Conservation (phyloP, 2,888 invertebrate species). For the Cephonodes hylas region DNA sequence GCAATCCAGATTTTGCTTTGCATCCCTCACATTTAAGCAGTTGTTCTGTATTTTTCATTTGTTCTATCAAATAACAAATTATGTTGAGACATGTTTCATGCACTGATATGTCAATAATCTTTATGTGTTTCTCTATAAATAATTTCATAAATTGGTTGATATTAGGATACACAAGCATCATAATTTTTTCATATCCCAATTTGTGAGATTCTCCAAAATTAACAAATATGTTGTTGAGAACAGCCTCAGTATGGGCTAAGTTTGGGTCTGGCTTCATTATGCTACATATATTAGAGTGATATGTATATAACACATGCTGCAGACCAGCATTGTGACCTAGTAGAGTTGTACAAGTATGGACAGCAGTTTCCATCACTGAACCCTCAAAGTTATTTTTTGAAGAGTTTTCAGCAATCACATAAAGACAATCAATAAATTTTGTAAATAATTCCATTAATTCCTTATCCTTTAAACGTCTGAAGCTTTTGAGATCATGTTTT, state of each 20-base stretch:
- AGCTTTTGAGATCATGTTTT: slow-evolving; percentile 41
- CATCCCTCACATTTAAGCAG: slow-evolving; percentile 65
- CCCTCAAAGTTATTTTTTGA: slow-evolving; percentile 45
- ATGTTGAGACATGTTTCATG: slow-evolving; percentile 49
- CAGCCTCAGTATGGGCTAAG: slow-evolving; percentile 34
- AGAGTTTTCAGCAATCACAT: slow-evolving; percentile 55
- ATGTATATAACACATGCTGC: slow-evolving; percentile 57
- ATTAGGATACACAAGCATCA: slow-evolving; percentile 54
- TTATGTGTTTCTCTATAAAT: slow-evolving; percentile 32
- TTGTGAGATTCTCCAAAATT: slow-evolving; percentile 53
- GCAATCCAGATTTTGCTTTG: slow-evolving; percentile 48
- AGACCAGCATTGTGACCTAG: slow-evolving; percentile 49
- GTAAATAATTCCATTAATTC: slow-evolving; percentile 48
- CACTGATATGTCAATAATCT: slow-evolving; percentile 21
- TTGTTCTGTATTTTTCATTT: slow-evolving; percentile 44
- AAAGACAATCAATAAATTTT: slow-evolving; percentile 61
- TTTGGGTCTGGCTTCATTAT: slow-evolving; percentile 43
- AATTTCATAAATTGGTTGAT: slow-evolving; percentile 57
- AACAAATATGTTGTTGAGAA: slow-evolving; percentile 43
- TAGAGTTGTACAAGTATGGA: slow-evolving; percentile 38
- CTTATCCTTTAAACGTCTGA: slow-evolving; percentile 44
- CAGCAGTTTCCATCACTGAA: slow-evolving; percentile 34
- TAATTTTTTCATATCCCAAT: slow-evolving; percentile 41
- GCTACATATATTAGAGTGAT: slow-evolving; percentile 55
- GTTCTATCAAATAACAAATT: slow-evolving; percentile 45